Conservation (phyloP, 2,113 vertebrate genomes). For the Corydoras maculifer region DNA sequence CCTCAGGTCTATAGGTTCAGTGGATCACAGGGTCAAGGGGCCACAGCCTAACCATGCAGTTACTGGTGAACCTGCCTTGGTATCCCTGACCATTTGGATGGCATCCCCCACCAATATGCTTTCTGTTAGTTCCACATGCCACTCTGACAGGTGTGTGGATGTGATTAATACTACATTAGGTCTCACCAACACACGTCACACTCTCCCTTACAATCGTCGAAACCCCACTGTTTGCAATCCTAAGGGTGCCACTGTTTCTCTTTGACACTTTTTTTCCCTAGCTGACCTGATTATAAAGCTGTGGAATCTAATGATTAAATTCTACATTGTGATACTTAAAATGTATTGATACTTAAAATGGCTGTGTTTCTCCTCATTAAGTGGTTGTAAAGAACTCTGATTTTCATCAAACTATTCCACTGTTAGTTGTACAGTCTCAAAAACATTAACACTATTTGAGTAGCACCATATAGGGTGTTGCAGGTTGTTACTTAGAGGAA, state of each 20-base stretch:
- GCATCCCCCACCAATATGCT: conserved; percentile 69
- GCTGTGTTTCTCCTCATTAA: too few species aligned
- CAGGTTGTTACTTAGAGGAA: too few species aligned
- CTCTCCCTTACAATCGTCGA: conserved; percentile 3
- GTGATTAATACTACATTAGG: conserved; percentile 81
- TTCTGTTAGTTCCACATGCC: conserved; percentile 96
- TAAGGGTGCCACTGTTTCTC: background rate
- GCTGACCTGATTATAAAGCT: background rate
- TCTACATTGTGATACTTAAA: conserved; percentile 14
- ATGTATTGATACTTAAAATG: too few species aligned
- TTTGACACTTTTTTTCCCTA: conserved; percentile 1
- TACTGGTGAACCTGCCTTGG: conserved; percentile 54
- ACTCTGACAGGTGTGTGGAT: conserved; percentile 81
- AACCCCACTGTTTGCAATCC: conserved; percentile 4
- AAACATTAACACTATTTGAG: too few species aligned
- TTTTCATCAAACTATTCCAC: too few species aligned
- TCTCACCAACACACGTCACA: conserved; percentile 24
- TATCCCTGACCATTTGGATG: conserved; percentile 59
- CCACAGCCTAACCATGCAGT: conserved; percentile 9
- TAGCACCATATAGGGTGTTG: too few species aligned
- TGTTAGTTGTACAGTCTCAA: too few species aligned
- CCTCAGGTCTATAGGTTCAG: conserved; percentile 44
- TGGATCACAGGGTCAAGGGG: conserved; percentile 38
- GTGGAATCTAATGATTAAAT: background rate
- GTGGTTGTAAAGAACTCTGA: too few species aligned